phyloP scores from a whole-genome alignment of 2,888 invertebrate species.

The Crocallis elinguaria region DNA sequence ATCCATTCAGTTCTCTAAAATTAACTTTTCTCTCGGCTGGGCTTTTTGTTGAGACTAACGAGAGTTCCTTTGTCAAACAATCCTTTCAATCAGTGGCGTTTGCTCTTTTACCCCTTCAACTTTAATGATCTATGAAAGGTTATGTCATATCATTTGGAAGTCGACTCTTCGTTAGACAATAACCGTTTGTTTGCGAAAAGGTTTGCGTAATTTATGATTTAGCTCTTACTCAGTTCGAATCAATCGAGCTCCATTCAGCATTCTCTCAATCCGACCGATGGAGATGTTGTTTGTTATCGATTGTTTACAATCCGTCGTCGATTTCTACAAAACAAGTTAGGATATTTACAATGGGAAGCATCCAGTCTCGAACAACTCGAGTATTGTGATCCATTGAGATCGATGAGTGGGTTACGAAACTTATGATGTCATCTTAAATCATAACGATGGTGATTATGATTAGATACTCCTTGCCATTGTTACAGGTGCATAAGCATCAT shows the following conservation, averaged over 20 bases:
- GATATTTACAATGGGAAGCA: constrained; percentile 57
- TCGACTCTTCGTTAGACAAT: constrained; percentile 10
- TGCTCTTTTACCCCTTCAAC: constrained; percentile 14
- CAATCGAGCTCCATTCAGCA: constrained; percentile 40
- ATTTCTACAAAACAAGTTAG: constrained; percentile 56
- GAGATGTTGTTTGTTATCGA: constrained; percentile 54
- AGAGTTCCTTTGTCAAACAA: constrained; percentile 26
- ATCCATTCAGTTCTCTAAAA: constrained; percentile 46
- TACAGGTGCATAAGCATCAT: too few relatives aligned
- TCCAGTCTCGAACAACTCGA: constrained; percentile 44
- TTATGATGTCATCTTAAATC: constrained; percentile 45
- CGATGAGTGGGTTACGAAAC: constrained; percentile 45
- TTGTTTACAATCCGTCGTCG: constrained; percentile 54
- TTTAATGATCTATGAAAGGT: constrained; percentile 15
- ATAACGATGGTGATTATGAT: too few relatives aligned
- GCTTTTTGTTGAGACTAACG: constrained; percentile 30
- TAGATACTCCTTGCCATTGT: too few relatives aligned
- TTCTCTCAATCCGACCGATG: constrained; percentile 53
- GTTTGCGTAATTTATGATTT: constrained; percentile 39
- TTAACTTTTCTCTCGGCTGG: constrained; percentile 34
- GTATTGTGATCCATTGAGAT: constrained; percentile 45
- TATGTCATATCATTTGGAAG: constrained; percentile 16
- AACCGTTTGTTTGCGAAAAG: constrained; percentile 18
- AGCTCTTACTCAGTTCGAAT: constrained; percentile 33
- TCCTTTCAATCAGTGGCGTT: constrained; percentile 25